Conservation (phyloP, 2,113 vertebrate species). For the Dasyprocta punctata region DNA sequence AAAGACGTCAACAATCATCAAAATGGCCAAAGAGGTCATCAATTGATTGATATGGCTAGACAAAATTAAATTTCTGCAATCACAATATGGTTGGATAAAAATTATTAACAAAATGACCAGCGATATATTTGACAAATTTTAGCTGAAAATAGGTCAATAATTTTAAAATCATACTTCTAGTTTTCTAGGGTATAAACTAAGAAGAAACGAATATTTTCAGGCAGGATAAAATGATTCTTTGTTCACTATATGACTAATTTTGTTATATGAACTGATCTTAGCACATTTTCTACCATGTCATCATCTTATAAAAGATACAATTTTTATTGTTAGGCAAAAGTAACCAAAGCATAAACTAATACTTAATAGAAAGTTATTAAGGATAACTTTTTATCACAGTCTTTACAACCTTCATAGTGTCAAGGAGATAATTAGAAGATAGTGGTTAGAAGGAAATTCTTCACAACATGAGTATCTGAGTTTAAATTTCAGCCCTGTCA, state of each 20-base stretch:
- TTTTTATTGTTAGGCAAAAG: not conserved
- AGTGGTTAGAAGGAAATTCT: not conserved
- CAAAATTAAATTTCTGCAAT: not conserved
- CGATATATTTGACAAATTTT: slow-evolving; percentile 23
- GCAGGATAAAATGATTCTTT: slow-evolving; percentile 10
- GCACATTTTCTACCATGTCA: not conserved
- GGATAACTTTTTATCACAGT: not conserved
- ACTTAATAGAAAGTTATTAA: not conserved
- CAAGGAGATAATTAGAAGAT: not conserved
- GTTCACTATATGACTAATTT: not conserved
- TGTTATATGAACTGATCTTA: not conserved
- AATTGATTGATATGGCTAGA: not conserved
- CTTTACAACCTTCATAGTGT: not conserved
- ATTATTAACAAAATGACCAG: not conserved
- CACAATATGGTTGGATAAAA: not conserved
- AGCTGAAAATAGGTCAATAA: not conserved
- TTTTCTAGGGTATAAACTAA: slow-evolving; percentile 8
- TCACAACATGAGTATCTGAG: not conserved
- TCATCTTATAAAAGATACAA: not conserved
- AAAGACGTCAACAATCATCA: not conserved
- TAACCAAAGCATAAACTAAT: not conserved
- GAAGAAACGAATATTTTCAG: not conserved
- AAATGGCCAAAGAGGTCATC: not conserved
- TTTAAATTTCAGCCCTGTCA: not conserved
- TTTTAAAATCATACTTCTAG: slow-evolving; percentile 24